phyloP scores from a whole-genome alignment of 2,888 invertebrate species.

The Zygogramma bicolorata region DNA sequence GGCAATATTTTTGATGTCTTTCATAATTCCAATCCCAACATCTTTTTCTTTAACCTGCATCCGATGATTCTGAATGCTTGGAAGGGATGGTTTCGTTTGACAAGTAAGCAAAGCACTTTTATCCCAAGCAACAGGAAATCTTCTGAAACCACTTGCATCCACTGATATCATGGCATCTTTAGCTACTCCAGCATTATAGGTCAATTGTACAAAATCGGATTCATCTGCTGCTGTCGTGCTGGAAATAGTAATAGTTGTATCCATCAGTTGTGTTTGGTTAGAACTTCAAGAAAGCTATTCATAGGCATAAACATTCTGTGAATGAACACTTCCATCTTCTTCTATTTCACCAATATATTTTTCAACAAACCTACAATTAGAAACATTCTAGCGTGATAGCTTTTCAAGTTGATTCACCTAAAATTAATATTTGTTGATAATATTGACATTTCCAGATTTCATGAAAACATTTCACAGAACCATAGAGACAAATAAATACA shows the following conservation, averaged over 20 bases:
- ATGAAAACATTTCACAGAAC: too few species aligned
- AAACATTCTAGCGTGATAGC: too few species aligned
- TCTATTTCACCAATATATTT: too few species aligned
- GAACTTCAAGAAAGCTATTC: too few species aligned
- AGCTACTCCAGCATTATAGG: constrained; percentile 29
- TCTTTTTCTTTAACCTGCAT: constrained; percentile 42
- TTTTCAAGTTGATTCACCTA: too few species aligned
- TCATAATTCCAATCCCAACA: constrained; percentile 18
- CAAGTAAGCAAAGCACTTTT: constrained; percentile 14
- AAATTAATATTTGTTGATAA: too few species aligned
- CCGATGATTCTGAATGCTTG: constrained; percentile 48
- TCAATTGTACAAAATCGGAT: constrained; percentile 34
- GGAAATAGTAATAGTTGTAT: constrained; percentile 47
- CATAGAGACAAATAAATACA: too few species aligned
- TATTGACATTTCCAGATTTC: too few species aligned
- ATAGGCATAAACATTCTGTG: too few species aligned
- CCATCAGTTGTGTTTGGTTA: constrained; percentile 32
- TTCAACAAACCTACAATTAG: too few species aligned
- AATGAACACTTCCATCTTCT: too few species aligned
- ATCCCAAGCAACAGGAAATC: constrained; percentile 44
- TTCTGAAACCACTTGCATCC: constrained; percentile 36
- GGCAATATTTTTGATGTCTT: constrained; percentile 5
- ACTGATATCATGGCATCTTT: constrained; percentile 37
- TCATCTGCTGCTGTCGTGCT: constrained; percentile 36
- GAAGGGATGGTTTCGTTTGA: constrained; percentile 34